phyloP scores from a whole-genome alignment of 2,113 vertebrate species.

The Tretioscincus oriximinensis region DNA sequence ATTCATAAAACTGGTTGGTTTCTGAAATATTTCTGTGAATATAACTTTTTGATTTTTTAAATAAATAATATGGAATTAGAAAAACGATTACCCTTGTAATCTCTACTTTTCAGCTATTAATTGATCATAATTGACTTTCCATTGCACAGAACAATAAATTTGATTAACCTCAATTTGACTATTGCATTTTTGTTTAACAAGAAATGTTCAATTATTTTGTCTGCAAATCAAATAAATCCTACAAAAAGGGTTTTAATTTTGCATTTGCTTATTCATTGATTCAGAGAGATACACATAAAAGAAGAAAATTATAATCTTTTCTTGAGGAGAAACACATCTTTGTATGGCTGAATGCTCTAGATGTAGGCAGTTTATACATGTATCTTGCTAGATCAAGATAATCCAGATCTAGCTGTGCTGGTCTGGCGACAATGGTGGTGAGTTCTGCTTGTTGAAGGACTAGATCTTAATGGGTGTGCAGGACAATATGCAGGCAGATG shows the following conservation, averaged over 20 bases:
- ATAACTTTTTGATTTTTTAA: not conserved
- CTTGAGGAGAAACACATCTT: not conserved
- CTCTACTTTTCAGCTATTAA: slow-evolving; percentile 6
- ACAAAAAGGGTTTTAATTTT: not conserved
- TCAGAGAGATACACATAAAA: not conserved
- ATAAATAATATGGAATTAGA: fast-evolving
- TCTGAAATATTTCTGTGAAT: slow-evolving; percentile 1
- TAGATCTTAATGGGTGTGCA: no score
- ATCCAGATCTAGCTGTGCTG: no score
- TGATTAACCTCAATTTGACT: not conserved
- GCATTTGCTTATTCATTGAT: not conserved
- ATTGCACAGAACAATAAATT: not conserved
- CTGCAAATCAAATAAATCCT: not conserved
- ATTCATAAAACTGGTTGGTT: not conserved
- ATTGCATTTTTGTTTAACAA: slow-evolving; percentile 15
- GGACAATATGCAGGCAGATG: no score
- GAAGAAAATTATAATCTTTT: not conserved
- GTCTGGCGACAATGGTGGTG: no score
- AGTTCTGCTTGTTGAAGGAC: no score
- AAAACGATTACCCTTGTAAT: slow-evolving; percentile 15
- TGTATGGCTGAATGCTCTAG: not conserved
- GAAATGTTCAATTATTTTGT: not conserved
- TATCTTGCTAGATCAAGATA: no score
- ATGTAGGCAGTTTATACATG: no score
- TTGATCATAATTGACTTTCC: not conserved